phyloP scores from a whole-genome alignment of 2,113 vertebrate genomes.

The Mesoclemmys tuberculata region DNA sequence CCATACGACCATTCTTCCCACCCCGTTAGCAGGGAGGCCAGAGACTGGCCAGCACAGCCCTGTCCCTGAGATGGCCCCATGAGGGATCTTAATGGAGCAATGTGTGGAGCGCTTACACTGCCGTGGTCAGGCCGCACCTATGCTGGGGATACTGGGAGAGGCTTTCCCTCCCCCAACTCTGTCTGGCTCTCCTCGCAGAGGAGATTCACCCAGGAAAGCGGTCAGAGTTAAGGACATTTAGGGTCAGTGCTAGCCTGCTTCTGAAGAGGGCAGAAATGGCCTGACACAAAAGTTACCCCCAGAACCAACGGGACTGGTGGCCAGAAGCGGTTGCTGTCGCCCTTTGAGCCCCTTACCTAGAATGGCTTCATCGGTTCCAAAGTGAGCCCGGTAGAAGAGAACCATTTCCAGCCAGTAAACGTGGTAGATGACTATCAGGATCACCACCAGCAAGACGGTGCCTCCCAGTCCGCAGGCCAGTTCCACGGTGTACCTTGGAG shows the following conservation, averaged over 20 bases:
- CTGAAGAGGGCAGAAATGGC: neutral
- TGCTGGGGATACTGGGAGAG: neutral
- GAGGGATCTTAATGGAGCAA: neutral
- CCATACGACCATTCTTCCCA: neutral
- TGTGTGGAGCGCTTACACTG: neutral
- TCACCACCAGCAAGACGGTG: conserved; percentile 85
- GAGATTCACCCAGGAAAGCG: neutral
- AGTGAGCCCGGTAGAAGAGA: conserved; percentile 94
- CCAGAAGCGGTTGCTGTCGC: neutral
- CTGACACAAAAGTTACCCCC: neutral
- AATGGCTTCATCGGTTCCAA: conserved; percentile 92
- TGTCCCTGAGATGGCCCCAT: neutral
- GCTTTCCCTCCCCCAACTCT: neutral
- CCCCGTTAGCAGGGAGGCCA: neutral
- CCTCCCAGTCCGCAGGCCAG: conserved; percentile 89
- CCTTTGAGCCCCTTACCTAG: conserved; percentile 80
- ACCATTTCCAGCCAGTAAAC: conserved; percentile 96
- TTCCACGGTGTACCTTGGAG: conserved; percentile 85
- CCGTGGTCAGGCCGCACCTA: neutral
- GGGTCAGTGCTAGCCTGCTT: neutral
- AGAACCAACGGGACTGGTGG: neutral
- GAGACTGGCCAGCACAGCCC: neutral
- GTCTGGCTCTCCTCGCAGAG: neutral
- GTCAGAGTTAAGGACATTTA: neutral
- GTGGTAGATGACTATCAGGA: conserved; percentile 89